phyloP scores from a whole-genome alignment of 2,113 vertebrate species.

The Centrocercus urophasianus region DNA sequence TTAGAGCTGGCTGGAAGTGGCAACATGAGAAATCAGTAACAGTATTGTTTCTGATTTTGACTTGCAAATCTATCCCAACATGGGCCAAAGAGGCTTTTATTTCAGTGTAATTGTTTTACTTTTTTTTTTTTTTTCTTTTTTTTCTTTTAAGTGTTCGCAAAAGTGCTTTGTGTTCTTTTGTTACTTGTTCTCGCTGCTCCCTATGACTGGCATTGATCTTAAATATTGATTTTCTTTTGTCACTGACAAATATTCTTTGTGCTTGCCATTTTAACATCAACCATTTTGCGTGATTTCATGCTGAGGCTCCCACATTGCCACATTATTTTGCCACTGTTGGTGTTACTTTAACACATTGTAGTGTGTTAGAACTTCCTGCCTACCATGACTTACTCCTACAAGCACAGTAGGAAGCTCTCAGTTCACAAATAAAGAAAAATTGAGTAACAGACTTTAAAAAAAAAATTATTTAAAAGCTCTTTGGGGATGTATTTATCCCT shows the following conservation, averaged over 20 bases:
- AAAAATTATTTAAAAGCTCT: background rate
- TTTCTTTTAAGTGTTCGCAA: slow-evolving; percentile 21
- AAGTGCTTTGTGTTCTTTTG: slow-evolving; percentile 10
- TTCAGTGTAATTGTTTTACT: background rate
- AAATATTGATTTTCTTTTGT: slow-evolving; percentile 56
- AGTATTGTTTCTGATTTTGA: background rate
- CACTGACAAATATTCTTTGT: slow-evolving; percentile 50
- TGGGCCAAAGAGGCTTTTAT: background rate
- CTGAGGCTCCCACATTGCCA: slow-evolving; percentile 8
- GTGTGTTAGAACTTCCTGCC: slow-evolving; percentile 49
- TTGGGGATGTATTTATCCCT: background rate
- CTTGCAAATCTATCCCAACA: background rate
- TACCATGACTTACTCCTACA: slow-evolving; percentile 47
- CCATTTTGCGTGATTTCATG: slow-evolving; percentile 25
- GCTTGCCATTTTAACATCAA: slow-evolving; percentile 48
- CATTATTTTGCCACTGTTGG: slow-evolving; percentile 58
- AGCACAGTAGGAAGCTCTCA: slow-evolving; percentile 48
- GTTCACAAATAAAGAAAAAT: slow-evolving; percentile 52
- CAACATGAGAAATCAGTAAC: background rate
- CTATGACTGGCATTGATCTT: slow-evolving; percentile 43
- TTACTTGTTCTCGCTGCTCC: slow-evolving; percentile 25
- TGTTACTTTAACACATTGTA: slow-evolving; percentile 38
- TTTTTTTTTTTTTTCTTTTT: background rate
- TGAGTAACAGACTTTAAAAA: slow-evolving; percentile 11
- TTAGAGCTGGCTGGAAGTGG: background rate